Evolutionary conservation across 1,140 invertebrate species (phyloP), one percentile per base, ranked within the genome.

Genomic region (Caenorhabditis briggsae): DNA sequence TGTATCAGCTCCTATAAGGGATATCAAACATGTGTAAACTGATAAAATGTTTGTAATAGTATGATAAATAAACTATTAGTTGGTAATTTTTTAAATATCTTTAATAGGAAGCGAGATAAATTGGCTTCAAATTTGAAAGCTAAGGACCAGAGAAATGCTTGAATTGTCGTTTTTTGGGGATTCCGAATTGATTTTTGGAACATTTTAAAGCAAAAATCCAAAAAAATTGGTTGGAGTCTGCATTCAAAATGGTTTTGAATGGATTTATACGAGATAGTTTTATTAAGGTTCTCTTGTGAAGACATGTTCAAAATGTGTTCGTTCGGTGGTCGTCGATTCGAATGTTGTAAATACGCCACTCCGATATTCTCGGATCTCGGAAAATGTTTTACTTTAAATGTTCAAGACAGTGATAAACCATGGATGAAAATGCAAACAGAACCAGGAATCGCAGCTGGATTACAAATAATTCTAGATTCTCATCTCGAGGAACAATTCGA

Each of bases 391-490:
- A 65, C 85, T 9, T 65, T 86, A 25, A 70, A 86, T 48, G 41
- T 85, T n/a, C 84, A 85, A 58, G 33, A 16, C 12, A 65, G 83
- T 23, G 84, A 65, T 78, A 86, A 91, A 64, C 33, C 56, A 7
- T 91, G 90, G 88, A 46, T 91, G 58, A 90, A 87, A 25, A 55
- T 86, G 25, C 90, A 91, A 70, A 85, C 86, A 46, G 90, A 91
- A 53, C 58, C 89, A 33, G 91, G 91, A 70, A 90, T 92, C 14
- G 70, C 74, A 7, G 85, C 58, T 84, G 85, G 46, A 23, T 84
- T 91, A 14, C 91, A 91, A 86, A 88, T 92, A 56, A 90, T 91
- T 50, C 90, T 91, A 2, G 91, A 92, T 88, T 85, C 88, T 20
- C 91, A 92, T 78, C 64, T 84, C 11, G 91, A 92, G 59, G 89